Base-by-base conservation (phyloP, 2,113 vertebrate species). In the Terrapene triunguis region DNA sequence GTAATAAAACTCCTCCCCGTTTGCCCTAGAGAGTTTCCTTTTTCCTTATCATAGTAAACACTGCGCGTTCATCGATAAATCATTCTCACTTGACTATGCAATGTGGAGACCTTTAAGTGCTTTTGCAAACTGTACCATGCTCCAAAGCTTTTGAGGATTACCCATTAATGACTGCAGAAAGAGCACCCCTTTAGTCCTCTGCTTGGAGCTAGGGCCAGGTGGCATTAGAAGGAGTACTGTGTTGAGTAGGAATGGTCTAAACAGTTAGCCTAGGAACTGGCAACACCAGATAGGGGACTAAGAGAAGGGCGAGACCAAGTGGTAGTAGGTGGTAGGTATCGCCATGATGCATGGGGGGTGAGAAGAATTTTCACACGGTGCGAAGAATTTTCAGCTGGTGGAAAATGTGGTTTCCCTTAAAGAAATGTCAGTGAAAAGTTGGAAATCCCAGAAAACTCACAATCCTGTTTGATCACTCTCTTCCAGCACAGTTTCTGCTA, bases 31-130 rank as follows among this genome's bases (percentile, higher is more conserved):
- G 1, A 79, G 87, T 16, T 7, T 29, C 5, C 29, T 62, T 47
- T 35, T 55, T 87, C 84, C 80, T 38, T 76, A 74, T 74, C 17
- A 42, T 69, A 89, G 54, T 13, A 72, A 95, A 57, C 5, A 27
- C 12, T 14, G 42, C 2, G 2, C 7, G 6, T 78, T 47, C 24
- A 44, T 78, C 42, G 27, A 29, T 78, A 47, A 47, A 44, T 44
- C 38, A 47, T 25, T 78, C 6, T 78, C 44, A 78, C 12, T 78
- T 78, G 74, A 78, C 25, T 78, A 8, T 78, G 42, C 24, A 44
- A 2, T 25, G 0, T 83, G 12, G 38, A 9, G 1, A 42, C 0
- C 0, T 88, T 80, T 89, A 42, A 22, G n/a, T 76, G 38, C 38
- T 76, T 44, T 10, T 84, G 14, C 76, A 65, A 86, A 89, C 1